Evolutionary conservation across 1,140 invertebrate species (phyloP).

Genomic region (Brachionus manjavacas): DNA sequence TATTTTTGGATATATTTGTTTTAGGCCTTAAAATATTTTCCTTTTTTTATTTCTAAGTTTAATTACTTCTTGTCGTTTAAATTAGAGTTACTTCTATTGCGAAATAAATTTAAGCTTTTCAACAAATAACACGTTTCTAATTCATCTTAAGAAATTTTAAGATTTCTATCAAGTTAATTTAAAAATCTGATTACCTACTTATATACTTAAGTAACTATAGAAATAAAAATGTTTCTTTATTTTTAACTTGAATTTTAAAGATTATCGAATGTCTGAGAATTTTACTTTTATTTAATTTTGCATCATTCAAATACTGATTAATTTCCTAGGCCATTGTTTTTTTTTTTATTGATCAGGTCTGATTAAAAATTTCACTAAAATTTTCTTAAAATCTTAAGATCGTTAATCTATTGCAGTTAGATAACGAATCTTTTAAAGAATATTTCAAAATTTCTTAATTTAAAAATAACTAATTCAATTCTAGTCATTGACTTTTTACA

Average conservation of each 20-base stretch:
- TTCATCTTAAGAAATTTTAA: constrained; percentile 29
- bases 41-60: neutral
- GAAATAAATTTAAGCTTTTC: neutral
- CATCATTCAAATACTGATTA: neutral
- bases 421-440: too few relatives aligned
- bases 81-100: neutral
- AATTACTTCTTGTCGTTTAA: neutral
- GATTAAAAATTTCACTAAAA: too few relatives aligned
- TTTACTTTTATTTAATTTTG: neutral
- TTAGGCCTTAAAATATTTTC: neutral
- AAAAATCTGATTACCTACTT: constrained; percentile 30
- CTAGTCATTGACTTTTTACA: too few relatives aligned
- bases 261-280: neutral
- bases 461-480: too few relatives aligned
- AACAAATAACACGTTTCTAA: neutral
- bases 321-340: neutral
- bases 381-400: too few relatives aligned
- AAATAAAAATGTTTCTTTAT: constrained; percentile 9
- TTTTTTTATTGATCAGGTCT: too few relatives aligned
- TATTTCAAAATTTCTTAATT: too few relatives aligned
- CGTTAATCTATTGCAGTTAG: too few relatives aligned
- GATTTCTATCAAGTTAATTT: constrained; percentile 33
- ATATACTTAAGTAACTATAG: constrained; percentile 33
- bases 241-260: neutral
- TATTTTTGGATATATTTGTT: neutral